Conservation (phyloP, 1,140 invertebrate species). For the Sarcophaga bullata region DNA sequence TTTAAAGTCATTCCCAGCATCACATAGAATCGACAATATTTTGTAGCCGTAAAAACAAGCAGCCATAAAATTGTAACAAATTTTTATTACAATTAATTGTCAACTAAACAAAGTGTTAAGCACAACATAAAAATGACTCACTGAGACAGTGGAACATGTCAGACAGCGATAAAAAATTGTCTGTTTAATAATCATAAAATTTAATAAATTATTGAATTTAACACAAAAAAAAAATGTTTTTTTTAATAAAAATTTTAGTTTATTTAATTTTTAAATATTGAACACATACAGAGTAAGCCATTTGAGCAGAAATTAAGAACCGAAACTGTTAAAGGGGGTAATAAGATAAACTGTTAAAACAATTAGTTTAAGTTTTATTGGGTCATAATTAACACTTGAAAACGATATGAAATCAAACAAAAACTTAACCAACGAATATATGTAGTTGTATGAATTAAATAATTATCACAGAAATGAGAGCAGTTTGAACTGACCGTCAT, state of each 20-base stretch:
- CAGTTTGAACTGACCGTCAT: neutral
- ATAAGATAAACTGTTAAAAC: conserved; percentile 30
- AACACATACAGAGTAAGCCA: no score
- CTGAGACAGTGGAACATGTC: no score
- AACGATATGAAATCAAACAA: neutral
- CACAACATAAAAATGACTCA: conserved; percentile 6
- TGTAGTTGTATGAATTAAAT: neutral
- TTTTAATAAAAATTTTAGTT: neutral
- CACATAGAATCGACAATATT: neutral
- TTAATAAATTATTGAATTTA: neutral
- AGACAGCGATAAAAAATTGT: no score
- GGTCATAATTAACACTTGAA: conserved; percentile 23
- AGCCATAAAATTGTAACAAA: conserved; percentile 12
- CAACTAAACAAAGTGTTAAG: neutral
- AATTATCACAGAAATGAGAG: conserved; percentile 16
- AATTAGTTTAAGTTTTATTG: conserved; percentile 37
- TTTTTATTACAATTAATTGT: conserved; percentile 13
- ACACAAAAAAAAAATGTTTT: neutral
- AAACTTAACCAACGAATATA: no score
- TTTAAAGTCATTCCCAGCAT: neutral
- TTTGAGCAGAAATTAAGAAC: no score
- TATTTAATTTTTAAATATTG: neutral
- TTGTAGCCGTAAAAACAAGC: neutral
- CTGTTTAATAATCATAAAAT: no score
- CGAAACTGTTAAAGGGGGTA: neutral